Percentiles rank a stretch among this genome's conserved stretches.
Evolutionary conservation across 2,888 invertebrate genomes (phyloP).

Genomic region (Mythimna loreyi): DNA sequence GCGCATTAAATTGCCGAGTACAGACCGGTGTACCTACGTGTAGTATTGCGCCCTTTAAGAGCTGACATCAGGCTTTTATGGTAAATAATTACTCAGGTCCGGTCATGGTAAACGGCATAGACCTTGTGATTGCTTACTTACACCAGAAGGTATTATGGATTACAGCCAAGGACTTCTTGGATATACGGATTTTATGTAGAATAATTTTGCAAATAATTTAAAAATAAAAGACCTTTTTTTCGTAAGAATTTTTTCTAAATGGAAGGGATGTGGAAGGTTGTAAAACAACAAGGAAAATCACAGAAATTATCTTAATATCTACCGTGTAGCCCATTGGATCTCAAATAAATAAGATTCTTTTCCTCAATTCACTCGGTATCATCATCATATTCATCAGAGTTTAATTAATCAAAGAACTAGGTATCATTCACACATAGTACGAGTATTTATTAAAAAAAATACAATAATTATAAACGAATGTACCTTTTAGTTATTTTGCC

Average conservation of each 20-base stretch:
- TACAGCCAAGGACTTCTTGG: constrained; percentile 51
- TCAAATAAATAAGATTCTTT: not conserved
- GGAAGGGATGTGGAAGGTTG: not conserved
- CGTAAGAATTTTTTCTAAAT: no score
- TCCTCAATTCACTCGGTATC: not conserved
- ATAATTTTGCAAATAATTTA: not conserved
- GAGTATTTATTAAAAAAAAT: no score
- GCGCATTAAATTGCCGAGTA: constrained; percentile 28
- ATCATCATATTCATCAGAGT: no score
- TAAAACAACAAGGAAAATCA: constrained; percentile 6
- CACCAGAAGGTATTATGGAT: constrained; percentile 61
- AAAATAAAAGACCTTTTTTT: no score
- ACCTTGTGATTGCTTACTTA: constrained; percentile 65
- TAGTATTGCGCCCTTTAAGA: constrained; percentile 52
- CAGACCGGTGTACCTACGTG: constrained; percentile 7
- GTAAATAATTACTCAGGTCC: constrained; percentile 60
- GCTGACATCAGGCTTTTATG: constrained; percentile 59
- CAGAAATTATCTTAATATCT: not conserved
- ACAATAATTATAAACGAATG: no score
- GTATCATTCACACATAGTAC: no score
- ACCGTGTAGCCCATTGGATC: not conserved
- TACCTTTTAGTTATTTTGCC: no score
- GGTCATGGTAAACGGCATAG: constrained; percentile 71
- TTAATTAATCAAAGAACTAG: not conserved
- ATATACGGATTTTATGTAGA: not conserved